phyloP scores from a whole-genome alignment of 2,113 vertebrate genomes.

The Sapajus apella region DNA sequence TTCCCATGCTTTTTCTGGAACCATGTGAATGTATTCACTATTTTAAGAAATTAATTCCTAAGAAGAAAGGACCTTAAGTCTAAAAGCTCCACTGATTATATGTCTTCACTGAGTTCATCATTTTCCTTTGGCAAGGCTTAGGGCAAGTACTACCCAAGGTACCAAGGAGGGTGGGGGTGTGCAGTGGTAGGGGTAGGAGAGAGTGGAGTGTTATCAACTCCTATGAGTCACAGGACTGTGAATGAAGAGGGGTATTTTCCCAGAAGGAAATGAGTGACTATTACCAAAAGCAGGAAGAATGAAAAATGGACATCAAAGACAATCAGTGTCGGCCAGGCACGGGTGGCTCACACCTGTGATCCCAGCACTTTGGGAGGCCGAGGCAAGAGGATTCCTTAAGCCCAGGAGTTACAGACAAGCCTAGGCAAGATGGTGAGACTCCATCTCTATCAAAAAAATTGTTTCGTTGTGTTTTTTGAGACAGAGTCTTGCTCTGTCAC shows the following conservation, averaged over 20 bases:
- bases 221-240: not conserved
- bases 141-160: too few relatives aligned
- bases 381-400: too few relatives aligned
- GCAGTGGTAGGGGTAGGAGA: too few relatives aligned
- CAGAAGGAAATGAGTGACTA: not conserved
- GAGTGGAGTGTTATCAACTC: not conserved
- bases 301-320: not conserved
- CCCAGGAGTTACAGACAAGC: too few relatives aligned
- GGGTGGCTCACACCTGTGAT: too few relatives aligned
- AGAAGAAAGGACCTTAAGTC: not conserved
- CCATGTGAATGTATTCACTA: not conserved
- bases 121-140: not conserved
- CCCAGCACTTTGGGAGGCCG: too few relatives aligned
- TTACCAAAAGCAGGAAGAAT: not conserved
- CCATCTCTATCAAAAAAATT: too few relatives aligned
- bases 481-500: too few relatives aligned
- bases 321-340: not conserved
- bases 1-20: not conserved
- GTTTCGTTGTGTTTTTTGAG: too few relatives aligned
- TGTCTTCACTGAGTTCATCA: not conserved
- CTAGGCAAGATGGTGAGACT: too few relatives aligned
- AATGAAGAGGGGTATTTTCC: not conserved
- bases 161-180: fast-evolving
- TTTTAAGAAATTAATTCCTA: not conserved
- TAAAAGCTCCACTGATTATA: not conserved